Conservation (phyloP, 2,797 vertebrate species). For the Merluccius polli region DNA sequence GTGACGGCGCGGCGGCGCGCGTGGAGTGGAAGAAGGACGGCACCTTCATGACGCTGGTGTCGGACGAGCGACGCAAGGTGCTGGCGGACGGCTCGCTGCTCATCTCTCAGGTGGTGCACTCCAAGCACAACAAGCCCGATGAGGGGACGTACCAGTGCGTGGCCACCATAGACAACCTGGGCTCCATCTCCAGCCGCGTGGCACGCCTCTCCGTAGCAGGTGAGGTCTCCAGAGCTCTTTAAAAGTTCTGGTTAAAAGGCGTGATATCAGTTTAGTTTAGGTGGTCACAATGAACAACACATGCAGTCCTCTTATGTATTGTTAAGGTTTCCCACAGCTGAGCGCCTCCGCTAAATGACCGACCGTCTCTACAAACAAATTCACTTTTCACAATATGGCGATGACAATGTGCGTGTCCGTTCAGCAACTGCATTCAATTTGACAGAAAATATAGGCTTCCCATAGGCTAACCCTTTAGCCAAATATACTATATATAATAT, state of each 20-base stretch:
- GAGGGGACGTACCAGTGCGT: constrained; percentile 96
- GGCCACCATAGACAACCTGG: constrained; percentile 89
- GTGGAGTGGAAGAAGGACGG: constrained; percentile 98
- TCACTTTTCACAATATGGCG: too few relatives aligned
- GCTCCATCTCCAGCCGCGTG: constrained; percentile 89
- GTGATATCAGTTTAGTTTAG: background rate
- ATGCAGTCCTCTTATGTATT: too few relatives aligned
- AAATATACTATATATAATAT: too few relatives aligned
- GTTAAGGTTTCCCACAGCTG: too few relatives aligned
- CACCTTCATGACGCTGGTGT: constrained; percentile 85
- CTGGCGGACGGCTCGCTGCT: constrained; percentile 87
- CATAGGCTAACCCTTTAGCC: too few relatives aligned
- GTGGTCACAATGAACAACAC: background rate
- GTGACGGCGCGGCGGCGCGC: constrained; percentile 60
- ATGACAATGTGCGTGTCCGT: too few relatives aligned
- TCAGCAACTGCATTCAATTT: too few relatives aligned
- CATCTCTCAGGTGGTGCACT: constrained; percentile 87
- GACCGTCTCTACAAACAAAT: too few relatives aligned
- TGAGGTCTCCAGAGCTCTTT: constrained; percentile 44
- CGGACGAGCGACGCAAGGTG: constrained; percentile 86
- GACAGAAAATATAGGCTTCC: too few relatives aligned
- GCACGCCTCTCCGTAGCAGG: constrained; percentile 89
- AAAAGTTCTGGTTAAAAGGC: background rate
- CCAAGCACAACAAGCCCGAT: constrained; percentile 96
- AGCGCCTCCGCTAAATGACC: too few relatives aligned